These are phyloP conservation scores for Plebejus argus DNA, from an alignment of 2,888 invertebrate genomes.

Conservation along the genomic window DNA sequence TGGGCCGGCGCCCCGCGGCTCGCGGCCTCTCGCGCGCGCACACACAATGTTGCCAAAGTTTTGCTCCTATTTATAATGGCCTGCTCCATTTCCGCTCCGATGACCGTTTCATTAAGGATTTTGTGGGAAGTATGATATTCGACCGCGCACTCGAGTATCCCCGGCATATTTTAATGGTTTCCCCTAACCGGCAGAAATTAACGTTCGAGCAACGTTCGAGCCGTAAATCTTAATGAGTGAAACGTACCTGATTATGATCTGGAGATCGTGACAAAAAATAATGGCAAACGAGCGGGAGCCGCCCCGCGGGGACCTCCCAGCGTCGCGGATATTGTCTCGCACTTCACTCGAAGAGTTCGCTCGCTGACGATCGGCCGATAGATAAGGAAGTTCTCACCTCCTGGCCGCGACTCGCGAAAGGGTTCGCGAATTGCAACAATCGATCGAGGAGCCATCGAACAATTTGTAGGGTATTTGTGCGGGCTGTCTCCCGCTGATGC, in stretches of 20 bases:
- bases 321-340: slow-evolving; percentile 65
- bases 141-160: slow-evolving; percentile 33
- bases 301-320: slow-evolving; percentile 66
- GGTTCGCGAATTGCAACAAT: slow-evolving; percentile 80
- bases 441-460: slow-evolving; percentile 77
- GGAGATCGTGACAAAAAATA: slow-evolving; percentile 69
- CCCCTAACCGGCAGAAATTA: neutral
- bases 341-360: slow-evolving; percentile 74
- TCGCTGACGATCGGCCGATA: slow-evolving; percentile 59
- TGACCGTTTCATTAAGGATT: slow-evolving; percentile 65
- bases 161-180: slow-evolving; percentile 13
- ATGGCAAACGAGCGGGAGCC: slow-evolving; percentile 56
- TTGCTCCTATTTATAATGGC: slow-evolving; percentile 73
- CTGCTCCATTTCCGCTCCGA: slow-evolving; percentile 66
- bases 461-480: slow-evolving; percentile 81
- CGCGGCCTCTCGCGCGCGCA: slow-evolving; percentile 53
- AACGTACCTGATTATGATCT: slow-evolving; percentile 52
- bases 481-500: slow-evolving; percentile 78
- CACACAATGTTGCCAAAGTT: slow-evolving; percentile 65
- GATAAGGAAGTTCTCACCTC: slow-evolving; percentile 79
- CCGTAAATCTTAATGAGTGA: slow-evolving; percentile 43
- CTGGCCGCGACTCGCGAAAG: slow-evolving; percentile 72
- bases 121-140: slow-evolving; percentile 68
- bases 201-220: slow-evolving; percentile 21
- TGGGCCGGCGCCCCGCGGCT: slow-evolving; percentile 61